phyloP scores from a whole-genome alignment of 2,113 vertebrate species.

The Pollimyrus isidori region DNA sequence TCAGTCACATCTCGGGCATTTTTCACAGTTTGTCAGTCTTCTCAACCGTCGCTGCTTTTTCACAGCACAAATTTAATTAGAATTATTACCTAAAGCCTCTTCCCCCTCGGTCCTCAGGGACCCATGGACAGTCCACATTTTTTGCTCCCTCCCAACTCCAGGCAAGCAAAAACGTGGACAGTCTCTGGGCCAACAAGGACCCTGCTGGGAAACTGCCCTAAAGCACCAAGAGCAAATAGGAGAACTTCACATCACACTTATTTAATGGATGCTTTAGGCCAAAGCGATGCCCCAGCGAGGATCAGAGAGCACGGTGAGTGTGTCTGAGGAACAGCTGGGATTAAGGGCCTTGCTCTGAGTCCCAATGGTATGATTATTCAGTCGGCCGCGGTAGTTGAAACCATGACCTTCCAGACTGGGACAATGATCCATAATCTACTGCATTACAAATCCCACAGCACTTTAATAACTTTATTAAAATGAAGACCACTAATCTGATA shows the following conservation, averaged over 20 bases:
- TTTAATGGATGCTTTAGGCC: neutral
- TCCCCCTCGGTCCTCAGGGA: neutral
- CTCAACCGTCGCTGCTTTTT: neutral
- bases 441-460: neutral
- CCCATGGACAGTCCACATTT: neutral
- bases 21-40: neutral
- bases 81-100: neutral
- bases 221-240: neutral
- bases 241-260: neutral
- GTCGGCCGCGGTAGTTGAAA: neutral
- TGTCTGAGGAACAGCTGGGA: neutral
- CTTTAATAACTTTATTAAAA: neutral
- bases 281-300: neutral
- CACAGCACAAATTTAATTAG: neutral
- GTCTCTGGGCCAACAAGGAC: neutral
- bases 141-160: neutral
- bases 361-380: neutral
- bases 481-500: neutral
- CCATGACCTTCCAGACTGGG: neutral
- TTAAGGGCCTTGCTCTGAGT: neutral
- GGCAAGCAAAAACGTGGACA: neutral
- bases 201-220: neutral
- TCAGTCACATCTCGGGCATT: neutral
- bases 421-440: neutral
- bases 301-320: neutral